phyloP scores from a whole-genome alignment of 2,797 vertebrate genomes.

The Parauchenoglanis ngamensis region DNA sequence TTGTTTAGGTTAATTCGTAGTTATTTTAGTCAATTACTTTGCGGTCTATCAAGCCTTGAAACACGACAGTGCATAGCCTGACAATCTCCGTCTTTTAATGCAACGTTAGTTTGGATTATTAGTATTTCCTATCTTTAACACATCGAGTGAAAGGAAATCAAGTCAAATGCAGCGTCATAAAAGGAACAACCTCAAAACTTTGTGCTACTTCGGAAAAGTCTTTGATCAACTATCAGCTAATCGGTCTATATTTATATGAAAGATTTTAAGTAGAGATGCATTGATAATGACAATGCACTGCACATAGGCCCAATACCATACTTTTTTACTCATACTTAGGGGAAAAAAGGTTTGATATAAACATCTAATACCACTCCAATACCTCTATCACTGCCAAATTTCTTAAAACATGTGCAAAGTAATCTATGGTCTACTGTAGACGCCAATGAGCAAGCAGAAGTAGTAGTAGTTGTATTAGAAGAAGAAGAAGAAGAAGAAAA shows the following conservation, averaged over 20 bases:
- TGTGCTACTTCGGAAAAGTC: not conserved
- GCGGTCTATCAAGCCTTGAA: not conserved
- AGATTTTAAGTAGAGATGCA: not conserved
- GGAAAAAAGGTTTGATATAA: not conserved
- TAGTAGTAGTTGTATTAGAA: too few relatives aligned
- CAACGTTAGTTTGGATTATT: not conserved
- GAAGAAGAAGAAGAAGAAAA: not conserved
- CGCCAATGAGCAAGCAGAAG: not conserved
- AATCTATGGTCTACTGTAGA: not conserved
- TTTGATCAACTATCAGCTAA: not conserved
- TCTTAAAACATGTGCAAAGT: not conserved
- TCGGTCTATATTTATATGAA: not conserved
- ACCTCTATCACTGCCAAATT: not conserved
- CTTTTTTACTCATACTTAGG: not conserved
- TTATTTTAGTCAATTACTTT: not conserved
- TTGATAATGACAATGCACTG: too few relatives aligned
- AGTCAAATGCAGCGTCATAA: not conserved
- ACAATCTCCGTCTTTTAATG: not conserved
- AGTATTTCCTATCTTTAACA: not conserved
- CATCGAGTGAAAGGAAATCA: not conserved
- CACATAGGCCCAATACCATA: not conserved
- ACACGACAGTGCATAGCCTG: not conserved
- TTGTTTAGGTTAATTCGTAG: not conserved
- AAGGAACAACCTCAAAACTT: not conserved
- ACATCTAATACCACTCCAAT: not conserved